These are phyloP conservation scores for Drosophila parvula DNA, from an alignment of 1,140 invertebrate genomes.

Conservation along the genomic window DNA sequence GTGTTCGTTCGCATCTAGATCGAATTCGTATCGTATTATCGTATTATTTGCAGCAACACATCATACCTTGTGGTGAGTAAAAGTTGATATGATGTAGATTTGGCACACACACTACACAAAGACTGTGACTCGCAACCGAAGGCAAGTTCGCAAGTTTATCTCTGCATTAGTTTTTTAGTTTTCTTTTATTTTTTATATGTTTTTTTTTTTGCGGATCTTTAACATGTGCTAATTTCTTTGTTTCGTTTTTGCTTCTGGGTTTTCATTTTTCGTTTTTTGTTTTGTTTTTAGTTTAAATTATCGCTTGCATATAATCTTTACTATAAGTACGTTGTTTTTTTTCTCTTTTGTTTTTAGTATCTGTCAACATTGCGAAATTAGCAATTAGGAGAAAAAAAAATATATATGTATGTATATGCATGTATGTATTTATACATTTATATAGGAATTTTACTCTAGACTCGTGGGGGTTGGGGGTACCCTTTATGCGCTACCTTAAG, in stretches of 20 bases:
- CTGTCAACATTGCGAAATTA: conserved; percentile 50
- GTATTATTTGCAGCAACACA: conserved; percentile 55
- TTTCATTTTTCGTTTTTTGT: conserved; percentile 19
- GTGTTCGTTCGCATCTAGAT: conserved; percentile 20
- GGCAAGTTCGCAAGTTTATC: conserved; percentile 32
- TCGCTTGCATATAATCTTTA: conserved; percentile 51
- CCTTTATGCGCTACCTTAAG: conserved; percentile 67
- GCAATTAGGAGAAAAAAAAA: conserved; percentile 51
- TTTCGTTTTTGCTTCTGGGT: conserved; percentile 31
- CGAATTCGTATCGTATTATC: conserved; percentile 7
- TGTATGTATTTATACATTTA: conserved; percentile 42
- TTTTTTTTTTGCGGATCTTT: conserved; percentile 56
- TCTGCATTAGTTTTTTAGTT: conserved; percentile 30
- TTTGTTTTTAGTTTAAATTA: conserved; percentile 46
- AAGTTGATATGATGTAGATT: conserved; percentile 70
- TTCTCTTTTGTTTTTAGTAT: conserved; percentile 7
- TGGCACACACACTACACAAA: conserved; percentile 73
- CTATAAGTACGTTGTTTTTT: conserved; percentile 43
- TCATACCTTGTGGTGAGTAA: conserved; percentile 64
- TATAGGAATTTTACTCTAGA: conserved; percentile 50
- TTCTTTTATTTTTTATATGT: conserved; percentile 25
- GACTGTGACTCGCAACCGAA: conserved; percentile 37
- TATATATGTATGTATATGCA: conserved; percentile 6
- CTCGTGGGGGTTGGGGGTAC: conserved; percentile 34
- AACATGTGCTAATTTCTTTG: conserved; percentile 70